A percentile compares a stretch with the other conserved stretches of the same genome.
phyloP scores from a whole-genome alignment of 2,113 vertebrate species.

The Esox niger region DNA sequence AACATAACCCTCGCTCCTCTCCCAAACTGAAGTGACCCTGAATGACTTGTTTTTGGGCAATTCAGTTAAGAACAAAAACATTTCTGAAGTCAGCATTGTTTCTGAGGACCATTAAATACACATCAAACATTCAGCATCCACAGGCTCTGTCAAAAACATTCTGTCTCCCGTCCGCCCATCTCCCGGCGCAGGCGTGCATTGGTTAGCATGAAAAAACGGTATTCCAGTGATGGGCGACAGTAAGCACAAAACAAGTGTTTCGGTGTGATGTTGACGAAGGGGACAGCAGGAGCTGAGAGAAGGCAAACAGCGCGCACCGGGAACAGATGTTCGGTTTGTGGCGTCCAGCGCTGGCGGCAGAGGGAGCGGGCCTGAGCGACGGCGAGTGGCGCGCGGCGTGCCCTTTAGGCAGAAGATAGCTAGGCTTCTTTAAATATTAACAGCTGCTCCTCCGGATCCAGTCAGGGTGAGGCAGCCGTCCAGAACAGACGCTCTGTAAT shows the following conservation, averaged over 20 bases:
- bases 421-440: constrained; percentile 50
- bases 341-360: constrained; percentile 18
- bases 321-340: constrained; percentile 36
- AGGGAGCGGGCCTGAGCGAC: neutral
- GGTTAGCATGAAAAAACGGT: no score
- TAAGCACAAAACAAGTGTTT: neutral
- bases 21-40: neutral
- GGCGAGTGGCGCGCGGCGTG: constrained; percentile 1
- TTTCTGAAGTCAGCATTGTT: neutral
- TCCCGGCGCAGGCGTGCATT: neutral
- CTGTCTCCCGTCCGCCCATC: neutral
- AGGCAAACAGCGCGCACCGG: neutral
- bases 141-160: neutral
- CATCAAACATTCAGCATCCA: neutral
- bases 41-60: neutral
- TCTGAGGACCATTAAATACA: neutral
- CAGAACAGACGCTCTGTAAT: constrained; percentile 39
- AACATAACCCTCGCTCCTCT: neutral
- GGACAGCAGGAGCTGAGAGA: neutral
- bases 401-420: constrained; percentile 27
- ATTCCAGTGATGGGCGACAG: no score
- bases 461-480: constrained; percentile 26
- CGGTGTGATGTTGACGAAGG: neutral
- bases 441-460: constrained; percentile 37
- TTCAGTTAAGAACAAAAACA: neutral